A percentile compares a stretch with the other conserved stretches of the same genome.
phyloP scores from a whole-genome alignment of 2,113 vertebrate genomes.

The Melanerpes aurifrons region DNA sequence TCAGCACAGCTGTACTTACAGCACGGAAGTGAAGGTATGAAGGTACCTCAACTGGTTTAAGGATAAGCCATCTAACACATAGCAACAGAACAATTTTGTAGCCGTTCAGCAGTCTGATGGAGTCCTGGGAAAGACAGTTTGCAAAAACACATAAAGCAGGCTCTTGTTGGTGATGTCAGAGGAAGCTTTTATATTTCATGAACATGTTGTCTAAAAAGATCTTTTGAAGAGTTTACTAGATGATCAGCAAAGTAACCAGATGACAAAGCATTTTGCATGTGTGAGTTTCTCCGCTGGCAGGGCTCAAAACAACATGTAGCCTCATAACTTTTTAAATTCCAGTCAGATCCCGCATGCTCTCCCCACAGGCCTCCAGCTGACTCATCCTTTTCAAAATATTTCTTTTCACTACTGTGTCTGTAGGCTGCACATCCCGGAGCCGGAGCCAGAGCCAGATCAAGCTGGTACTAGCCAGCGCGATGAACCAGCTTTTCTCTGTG shows the following conservation, averaged over 20 bases:
- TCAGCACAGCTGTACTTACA: not conserved
- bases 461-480: slow-evolving; percentile 3
- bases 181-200: not conserved
- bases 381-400: slow-evolving; percentile 69
- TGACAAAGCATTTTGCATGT: not conserved
- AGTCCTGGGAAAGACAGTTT: not conserved
- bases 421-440: slow-evolving; percentile 13
- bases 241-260: slow-evolving; percentile 30
- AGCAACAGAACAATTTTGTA: not conserved
- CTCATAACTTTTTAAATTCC: slow-evolving; percentile 64
- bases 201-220: slow-evolving; percentile 38
- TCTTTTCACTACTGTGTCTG: slow-evolving; percentile 54
- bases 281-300: slow-evolving; percentile 20
- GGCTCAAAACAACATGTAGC: slow-evolving; percentile 42
- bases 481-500: not conserved
- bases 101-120: not conserved
- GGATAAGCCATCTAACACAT: not conserved
- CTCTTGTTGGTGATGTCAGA: fast-evolving
- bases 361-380: slow-evolving; percentile 57
- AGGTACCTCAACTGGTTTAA: not conserved
- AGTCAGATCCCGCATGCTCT: slow-evolving; percentile 13
- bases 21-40: not conserved
- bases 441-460: slow-evolving; percentile 6
- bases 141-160: fast-evolving
- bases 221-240: slow-evolving; percentile 34